These are phyloP conservation scores for Chiridota heheva DNA, from an alignment of 35 echinoderm and acorn worm genomes.

Conservation along the genomic window DNA sequence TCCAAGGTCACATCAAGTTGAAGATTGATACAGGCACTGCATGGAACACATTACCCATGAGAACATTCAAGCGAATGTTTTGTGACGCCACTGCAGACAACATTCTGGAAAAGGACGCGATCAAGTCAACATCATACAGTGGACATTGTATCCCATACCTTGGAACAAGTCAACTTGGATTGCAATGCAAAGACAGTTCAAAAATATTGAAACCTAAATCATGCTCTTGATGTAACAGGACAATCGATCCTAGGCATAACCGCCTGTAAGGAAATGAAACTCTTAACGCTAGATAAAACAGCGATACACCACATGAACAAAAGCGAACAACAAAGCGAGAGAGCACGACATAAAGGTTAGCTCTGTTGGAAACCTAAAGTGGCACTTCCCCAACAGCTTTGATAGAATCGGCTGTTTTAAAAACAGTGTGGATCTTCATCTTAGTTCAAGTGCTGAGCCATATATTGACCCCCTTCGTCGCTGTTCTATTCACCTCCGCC, in stretches of 20 bases:
- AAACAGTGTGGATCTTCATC: background rate
- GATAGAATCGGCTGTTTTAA: conserved; percentile 40
- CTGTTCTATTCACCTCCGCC: conserved; percentile 15
- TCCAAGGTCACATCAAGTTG: background rate
- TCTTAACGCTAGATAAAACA: too few relatives aligned
- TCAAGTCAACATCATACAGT: conserved; percentile 22
- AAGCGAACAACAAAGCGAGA: too few relatives aligned
- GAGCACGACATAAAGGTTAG: too few relatives aligned
- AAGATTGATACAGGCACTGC: conserved; percentile 59
- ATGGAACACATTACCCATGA: conserved; percentile 25
- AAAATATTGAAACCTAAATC: background rate
- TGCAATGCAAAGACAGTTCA: background rate
- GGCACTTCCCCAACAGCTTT: conserved; percentile 26
- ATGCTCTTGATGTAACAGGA: background rate
- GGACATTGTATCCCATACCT: too few relatives aligned
- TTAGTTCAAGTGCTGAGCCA: conserved; percentile 22
- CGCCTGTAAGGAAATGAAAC: too few relatives aligned
- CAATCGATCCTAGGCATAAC: background rate
- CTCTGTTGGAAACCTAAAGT: too few relatives aligned
- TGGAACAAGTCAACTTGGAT: background rate
- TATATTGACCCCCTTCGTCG: conserved; percentile 22
- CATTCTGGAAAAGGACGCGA: conserved; percentile 9
- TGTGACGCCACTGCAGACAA: too few relatives aligned
- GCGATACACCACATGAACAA: too few relatives aligned
- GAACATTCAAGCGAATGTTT: conserved; percentile 36